These are phyloP conservation scores for Caenorhabditis sp. DNA, from an alignment of 2,888 invertebrate species.

Conservation along the genomic window DNA sequence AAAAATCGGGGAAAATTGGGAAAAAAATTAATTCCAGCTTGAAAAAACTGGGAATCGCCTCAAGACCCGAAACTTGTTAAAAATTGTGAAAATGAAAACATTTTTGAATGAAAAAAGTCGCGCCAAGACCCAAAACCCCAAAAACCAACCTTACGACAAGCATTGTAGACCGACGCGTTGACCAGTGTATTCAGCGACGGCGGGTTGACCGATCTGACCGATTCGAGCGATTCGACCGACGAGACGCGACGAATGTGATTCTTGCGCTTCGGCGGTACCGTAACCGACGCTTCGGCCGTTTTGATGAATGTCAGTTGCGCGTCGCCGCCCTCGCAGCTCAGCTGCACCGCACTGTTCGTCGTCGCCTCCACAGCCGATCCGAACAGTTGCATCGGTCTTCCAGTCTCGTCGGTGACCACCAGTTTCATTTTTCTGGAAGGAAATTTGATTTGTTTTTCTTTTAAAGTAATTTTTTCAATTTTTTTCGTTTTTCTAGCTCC, in stretches of 20 bases:
- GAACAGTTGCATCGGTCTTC: not conserved
- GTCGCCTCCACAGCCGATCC: not conserved
- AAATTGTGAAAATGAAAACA: no score
- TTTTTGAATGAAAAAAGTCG: no score
- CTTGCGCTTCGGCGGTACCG: not conserved
- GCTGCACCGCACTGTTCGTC: not conserved
- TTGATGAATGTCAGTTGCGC: not conserved
- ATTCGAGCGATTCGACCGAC: not conserved
- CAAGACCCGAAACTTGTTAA: no score
- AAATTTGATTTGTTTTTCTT: not conserved
- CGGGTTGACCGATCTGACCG: no score
- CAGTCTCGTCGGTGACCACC: slow-evolving; percentile 37
- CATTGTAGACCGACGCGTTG: not conserved
- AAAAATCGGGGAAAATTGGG: no score
- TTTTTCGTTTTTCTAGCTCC: no score
- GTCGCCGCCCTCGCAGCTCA: not conserved
- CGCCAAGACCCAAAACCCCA: no score
- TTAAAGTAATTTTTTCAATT: no score
- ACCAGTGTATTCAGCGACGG: no score
- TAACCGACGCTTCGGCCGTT: not conserved
- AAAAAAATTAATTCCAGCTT: no score
- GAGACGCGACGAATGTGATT: not conserved
- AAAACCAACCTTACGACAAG: not conserved
- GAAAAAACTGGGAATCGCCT: no score
- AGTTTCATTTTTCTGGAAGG: slow-evolving; percentile 28